Conservation (phyloP, 2,797 vertebrate species). For the Pseudochirops cupreus region DNA sequence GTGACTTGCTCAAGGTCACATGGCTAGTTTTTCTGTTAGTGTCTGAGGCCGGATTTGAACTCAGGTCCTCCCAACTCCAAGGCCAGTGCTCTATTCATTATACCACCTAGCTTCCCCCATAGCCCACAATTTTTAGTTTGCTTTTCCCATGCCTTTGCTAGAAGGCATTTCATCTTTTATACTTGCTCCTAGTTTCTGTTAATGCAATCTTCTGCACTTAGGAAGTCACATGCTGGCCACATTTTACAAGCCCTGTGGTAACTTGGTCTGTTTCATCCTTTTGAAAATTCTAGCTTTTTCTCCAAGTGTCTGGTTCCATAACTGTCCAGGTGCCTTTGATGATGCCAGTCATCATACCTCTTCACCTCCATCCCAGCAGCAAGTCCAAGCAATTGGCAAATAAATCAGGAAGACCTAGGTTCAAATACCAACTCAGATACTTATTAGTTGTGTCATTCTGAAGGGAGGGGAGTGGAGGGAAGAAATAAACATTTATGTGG, state of each 20-base stretch:
- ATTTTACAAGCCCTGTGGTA: background rate
- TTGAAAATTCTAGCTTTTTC: background rate
- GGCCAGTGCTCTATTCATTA: no score
- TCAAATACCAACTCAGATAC: background rate
- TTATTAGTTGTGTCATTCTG: background rate
- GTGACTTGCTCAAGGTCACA: no score
- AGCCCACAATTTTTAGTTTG: background rate
- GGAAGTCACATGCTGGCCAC: background rate
- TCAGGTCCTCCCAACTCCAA: no score
- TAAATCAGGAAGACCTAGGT: background rate
- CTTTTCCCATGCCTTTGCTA: background rate
- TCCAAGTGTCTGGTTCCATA: background rate
- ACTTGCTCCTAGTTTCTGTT: background rate
- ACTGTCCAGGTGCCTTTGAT: background rate
- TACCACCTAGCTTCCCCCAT: background rate
- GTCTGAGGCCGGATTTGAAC: no score
- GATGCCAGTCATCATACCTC: background rate
- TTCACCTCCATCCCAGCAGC: background rate
- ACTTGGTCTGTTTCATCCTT: background rate
- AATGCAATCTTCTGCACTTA: background rate
- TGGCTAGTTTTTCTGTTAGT: no score
- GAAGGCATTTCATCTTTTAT: background rate
- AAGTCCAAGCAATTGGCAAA: background rate
- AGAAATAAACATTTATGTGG: background rate
- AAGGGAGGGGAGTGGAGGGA: background rate